Percentiles rank a stretch among this genome's conserved stretches.
These are phyloP conservation scores for Sebastes elongatus DNA, from an alignment of 2,797 vertebrate species.

Conservation along the genomic window DNA sequence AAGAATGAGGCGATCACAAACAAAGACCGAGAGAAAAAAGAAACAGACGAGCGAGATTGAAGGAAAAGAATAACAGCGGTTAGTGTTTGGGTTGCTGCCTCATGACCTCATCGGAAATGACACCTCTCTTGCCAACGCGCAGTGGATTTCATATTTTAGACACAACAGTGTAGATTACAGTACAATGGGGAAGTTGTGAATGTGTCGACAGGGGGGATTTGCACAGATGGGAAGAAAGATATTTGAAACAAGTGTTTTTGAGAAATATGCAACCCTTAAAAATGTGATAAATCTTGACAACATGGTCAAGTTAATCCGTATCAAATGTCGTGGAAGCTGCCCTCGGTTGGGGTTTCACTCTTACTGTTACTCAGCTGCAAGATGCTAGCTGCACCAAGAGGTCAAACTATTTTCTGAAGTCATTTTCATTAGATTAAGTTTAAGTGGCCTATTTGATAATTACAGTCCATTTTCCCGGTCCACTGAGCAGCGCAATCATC, in stretches of 20 bases:
- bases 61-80: constrained; percentile 56
- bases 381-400: constrained; percentile 9
- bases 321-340: neutral
- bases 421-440: constrained; percentile 71
- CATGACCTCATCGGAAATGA: constrained; percentile 67
- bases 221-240: constrained; percentile 4
- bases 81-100: constrained; percentile 50
- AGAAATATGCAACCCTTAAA: neutral
- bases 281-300: neutral
- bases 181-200: constrained; percentile 2
- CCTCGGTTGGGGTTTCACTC: constrained; percentile 4
- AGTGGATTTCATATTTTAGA: constrained; percentile 19
- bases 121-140: constrained; percentile 36
- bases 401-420: constrained; percentile 60
- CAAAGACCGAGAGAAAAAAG: constrained; percentile 58
- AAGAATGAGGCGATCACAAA: constrained; percentile 56
- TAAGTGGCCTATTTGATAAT: constrained; percentile 78
- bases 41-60: constrained; percentile 43
- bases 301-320: neutral
- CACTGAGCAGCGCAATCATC: constrained; percentile 46
- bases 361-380: constrained; percentile 37
- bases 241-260: constrained; percentile 22
- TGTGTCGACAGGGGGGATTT: neutral
- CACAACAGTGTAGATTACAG: constrained; percentile 10
- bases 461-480: constrained; percentile 58